A percentile compares a stretch with the other conserved stretches of the same genome.
Evolutionary conservation across 2,113 vertebrate species (phyloP).

Genomic region (Buteo buteo): DNA sequence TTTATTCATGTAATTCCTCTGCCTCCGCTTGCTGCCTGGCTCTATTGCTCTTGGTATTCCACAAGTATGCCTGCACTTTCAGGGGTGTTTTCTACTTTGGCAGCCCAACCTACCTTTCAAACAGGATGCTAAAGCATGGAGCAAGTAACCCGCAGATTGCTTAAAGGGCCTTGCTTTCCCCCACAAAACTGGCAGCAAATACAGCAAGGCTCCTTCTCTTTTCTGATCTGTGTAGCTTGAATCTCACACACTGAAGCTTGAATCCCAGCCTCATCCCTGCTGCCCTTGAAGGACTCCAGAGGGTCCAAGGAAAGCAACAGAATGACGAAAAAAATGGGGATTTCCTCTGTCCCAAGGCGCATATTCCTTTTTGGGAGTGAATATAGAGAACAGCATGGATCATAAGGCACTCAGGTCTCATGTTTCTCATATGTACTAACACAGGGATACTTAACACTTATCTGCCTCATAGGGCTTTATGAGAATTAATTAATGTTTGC

Average conservation of each 20-base stretch:
- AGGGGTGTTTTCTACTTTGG: not conserved
- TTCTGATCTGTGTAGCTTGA: not conserved
- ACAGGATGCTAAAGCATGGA: rapidly evolving
- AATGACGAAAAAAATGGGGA: not conserved
- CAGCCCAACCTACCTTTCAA: not conserved
- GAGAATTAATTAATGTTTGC: slow-evolving; percentile 59
- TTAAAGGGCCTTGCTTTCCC: not conserved
- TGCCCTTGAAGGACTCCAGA: not conserved
- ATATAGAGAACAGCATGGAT: not conserved
- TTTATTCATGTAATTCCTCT: not conserved
- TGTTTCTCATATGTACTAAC: slow-evolving; percentile 29
- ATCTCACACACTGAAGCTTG: not conserved
- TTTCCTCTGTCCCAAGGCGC: not conserved
- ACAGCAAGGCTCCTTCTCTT: not conserved
- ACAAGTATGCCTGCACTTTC: not conserved
- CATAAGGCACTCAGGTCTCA: slow-evolving; percentile 6
- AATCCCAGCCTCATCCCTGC: not conserved
- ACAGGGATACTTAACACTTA: slow-evolving; percentile 31
- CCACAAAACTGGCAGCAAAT: not conserved
- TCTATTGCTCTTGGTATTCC: not conserved
- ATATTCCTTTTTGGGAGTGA: not conserved
- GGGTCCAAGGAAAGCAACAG: not conserved
- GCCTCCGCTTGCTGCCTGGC: not conserved
- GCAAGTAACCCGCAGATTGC: not conserved
- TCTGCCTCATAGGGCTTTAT: slow-evolving; percentile 35